A percentile compares a stretch with the other conserved stretches of the same genome.
Conservation (phyloP, 2,797 vertebrate genomes). For the Hafferia zeledoni region DNA sequence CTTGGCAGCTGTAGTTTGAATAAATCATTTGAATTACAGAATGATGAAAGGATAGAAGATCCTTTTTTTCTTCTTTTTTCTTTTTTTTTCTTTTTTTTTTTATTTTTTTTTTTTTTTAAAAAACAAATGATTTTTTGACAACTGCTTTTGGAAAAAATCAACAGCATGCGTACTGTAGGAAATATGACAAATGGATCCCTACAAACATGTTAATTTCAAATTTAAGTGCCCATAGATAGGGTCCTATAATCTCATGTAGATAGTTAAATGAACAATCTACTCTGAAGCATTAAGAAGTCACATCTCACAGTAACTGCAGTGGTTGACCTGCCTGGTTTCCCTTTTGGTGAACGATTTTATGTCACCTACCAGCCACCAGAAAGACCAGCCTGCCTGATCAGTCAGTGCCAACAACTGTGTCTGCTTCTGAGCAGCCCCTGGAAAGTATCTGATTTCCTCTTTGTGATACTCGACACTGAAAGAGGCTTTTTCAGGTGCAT, state of each 20-base stretch:
- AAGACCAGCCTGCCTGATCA: neutral
- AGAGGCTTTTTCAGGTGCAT: neutral
- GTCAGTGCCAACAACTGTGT: neutral
- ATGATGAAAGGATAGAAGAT: neutral
- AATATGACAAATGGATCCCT: neutral
- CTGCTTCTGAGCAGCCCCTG: neutral
- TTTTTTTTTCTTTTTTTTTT: neutral
- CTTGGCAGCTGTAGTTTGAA: neutral
- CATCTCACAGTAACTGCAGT: neutral
- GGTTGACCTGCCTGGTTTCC: neutral
- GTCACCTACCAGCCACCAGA: neutral
- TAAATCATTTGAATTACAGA: neutral
- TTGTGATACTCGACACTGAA: rapidly evolving
- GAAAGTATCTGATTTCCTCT: neutral
- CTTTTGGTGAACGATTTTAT: neutral
- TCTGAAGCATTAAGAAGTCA: rapidly evolving
- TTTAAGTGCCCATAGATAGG: neutral
- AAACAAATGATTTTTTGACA: neutral
- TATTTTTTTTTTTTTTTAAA: neutral
- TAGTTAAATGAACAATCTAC: neutral
- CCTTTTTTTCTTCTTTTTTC: neutral
- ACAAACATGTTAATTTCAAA: neutral
- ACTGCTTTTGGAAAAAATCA: neutral
- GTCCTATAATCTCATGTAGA: neutral
- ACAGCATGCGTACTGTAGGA: neutral